Evolutionary conservation across 2,113 vertebrate species (phyloP).

Genomic region (Calidris pugnax): DNA sequence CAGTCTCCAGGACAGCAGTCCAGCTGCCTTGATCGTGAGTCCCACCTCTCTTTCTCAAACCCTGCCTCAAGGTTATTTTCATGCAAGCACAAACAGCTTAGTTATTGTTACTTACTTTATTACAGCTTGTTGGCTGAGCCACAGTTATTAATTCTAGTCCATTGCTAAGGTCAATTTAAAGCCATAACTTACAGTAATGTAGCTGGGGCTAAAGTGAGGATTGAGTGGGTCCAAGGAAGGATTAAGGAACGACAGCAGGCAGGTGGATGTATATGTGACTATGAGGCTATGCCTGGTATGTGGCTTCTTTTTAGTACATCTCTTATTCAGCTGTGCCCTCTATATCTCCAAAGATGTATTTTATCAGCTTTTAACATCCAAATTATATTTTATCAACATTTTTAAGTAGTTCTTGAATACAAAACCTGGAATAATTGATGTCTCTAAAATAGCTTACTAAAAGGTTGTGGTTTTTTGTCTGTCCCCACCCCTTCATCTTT

Average conservation of each 20-base stretch:
- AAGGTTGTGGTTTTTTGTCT: background rate
- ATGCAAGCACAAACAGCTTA: background rate
- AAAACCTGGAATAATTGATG: background rate
- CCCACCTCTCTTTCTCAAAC: background rate
- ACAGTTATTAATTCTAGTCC: background rate
- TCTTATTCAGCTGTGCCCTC: background rate
- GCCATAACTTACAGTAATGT: background rate
- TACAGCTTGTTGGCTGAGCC: background rate
- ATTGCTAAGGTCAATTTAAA: background rate
- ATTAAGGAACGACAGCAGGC: background rate
- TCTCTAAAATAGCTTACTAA: background rate
- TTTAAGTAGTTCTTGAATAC: background rate
- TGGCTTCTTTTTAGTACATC: background rate
- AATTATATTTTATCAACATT: background rate
- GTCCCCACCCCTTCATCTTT: background rate
- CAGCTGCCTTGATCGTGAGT: background rate
- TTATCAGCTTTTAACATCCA: background rate
- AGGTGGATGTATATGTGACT: background rate
- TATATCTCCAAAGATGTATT: background rate
- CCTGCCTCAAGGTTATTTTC: background rate
- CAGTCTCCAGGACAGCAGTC: background rate
- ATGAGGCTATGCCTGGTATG: background rate
- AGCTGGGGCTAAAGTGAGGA: background rate
- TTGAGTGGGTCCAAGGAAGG: background rate
- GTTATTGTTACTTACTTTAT: constrained; percentile 1